Percentiles rank a stretch among this genome's conserved stretches.
These are phyloP conservation scores for Ispidina picta DNA, from an alignment of 2,797 vertebrate species.

Conservation along the genomic window DNA sequence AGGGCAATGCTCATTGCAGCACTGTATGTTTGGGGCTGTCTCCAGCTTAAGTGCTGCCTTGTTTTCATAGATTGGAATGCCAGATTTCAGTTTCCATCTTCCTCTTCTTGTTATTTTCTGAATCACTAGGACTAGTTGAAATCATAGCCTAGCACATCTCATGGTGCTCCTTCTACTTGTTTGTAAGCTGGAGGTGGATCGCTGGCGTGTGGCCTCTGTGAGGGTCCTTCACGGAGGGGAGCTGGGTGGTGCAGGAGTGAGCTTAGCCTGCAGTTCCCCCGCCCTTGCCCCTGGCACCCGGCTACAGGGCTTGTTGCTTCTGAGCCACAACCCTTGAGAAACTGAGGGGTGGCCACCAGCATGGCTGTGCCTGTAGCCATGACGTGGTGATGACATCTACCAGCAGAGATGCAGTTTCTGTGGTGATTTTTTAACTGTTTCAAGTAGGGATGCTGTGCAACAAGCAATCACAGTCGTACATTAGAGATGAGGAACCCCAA, in stretches of 20 bases:
- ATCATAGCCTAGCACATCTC: neutral
- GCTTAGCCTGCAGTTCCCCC: neutral
- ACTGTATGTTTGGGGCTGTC: neutral
- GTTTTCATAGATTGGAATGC: neutral
- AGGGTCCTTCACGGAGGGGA: accelerated
- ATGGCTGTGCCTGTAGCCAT: neutral
- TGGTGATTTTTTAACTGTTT: neutral
- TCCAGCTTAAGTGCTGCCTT: neutral
- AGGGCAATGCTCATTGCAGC: neutral
- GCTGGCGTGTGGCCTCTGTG: accelerated
- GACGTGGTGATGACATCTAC: neutral
- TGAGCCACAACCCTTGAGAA: neutral
- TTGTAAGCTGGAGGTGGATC: neutral
- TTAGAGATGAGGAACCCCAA: neutral
- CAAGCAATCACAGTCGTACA: accelerated
- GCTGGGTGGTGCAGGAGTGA: neutral
- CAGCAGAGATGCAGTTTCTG: neutral
- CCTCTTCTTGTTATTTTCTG: neutral
- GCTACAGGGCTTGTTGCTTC: neutral
- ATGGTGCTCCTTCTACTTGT: neutral
- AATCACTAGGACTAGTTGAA: neutral
- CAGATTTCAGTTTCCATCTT: neutral
- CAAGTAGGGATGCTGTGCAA: neutral
- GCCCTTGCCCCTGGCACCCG: accelerated
- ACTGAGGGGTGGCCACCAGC: neutral